Base-by-base conservation (phyloP, 2,888 invertebrate species). In the Oscheius sp. region DNA sequence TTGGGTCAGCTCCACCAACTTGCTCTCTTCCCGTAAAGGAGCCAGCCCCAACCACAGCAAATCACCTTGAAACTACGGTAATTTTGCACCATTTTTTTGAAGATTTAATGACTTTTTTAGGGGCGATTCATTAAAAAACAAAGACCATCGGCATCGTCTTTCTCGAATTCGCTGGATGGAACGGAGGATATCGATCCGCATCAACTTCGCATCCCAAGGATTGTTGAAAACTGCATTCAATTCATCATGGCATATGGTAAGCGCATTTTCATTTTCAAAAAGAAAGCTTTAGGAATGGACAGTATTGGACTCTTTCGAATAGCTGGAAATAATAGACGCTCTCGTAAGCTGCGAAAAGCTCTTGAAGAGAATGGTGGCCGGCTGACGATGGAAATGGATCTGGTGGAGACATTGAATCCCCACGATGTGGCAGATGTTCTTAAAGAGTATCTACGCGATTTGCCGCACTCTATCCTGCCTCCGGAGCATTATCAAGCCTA, bases 371-470 rank as follows among this genome's bases (percentile, higher is more conserved):
- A 73, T 5, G 67, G 66, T n/a, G 67, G 66, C 15, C 74, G 73
- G n/a, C 71, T 68, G 23, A 65, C 70, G n/a, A 71, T 76, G 42
- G 70, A 66, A 27, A 75, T 75, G 20, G 77, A 77, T 27, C 72
- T 74, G 73, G 90, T 92, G 10, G 92, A 93, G 52, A 92, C 92
- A 82, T 93, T 93, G 88, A 94, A 95, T 0, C 68, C 76, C 3
- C 95, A 96, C 88, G 95, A 96, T 87, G 93, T 95, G 68, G 95
- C 94, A 8, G 93, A 94, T 0, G 90, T 96, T 45, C 90, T 96
- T 34, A 96, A 96, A 87, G 95, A 95, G 88, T 96, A 92, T 89
- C 91, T 96, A 79, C 89, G 96, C 61, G 95, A 96, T 87, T 89
- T 96, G 45, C 95, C 95, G 0, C 95, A 96, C 87, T 93, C 95